These are phyloP conservation scores for Beaufortia kweichowensis DNA, from an alignment of 2,113 vertebrate genomes.

Conservation along the genomic window DNA sequence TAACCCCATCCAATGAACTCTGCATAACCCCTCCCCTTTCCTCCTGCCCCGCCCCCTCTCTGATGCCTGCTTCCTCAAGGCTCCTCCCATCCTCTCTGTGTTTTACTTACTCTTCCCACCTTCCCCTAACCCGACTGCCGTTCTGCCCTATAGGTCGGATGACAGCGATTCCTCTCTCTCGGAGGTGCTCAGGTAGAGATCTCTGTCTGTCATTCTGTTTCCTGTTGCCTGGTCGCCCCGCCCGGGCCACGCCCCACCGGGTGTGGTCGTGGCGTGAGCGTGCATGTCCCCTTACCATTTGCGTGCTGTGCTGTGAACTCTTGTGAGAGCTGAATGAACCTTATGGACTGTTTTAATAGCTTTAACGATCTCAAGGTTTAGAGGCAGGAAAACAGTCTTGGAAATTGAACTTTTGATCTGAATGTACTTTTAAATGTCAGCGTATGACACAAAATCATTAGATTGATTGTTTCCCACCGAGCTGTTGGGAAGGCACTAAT, in stretches of 20 bases:
- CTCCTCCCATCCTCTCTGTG: slow-evolving; percentile 26
- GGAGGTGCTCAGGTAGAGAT: slow-evolving; percentile 99
- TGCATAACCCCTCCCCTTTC: slow-evolving; percentile 53
- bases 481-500: background rate
- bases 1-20: slow-evolving; percentile 46
- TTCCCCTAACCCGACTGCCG: slow-evolving; percentile 88
- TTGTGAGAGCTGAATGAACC: slow-evolving; percentile 59
- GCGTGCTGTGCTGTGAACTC: slow-evolving; percentile 52
- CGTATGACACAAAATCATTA: slow-evolving; percentile 18
- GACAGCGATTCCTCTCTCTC: slow-evolving; percentile 99
- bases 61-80: slow-evolving; percentile 49
- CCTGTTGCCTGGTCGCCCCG: slow-evolving; percentile 62
- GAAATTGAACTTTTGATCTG: background rate
- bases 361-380: background rate
- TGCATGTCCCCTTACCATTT: slow-evolving; percentile 55
- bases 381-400: background rate
- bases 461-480: slow-evolving; percentile 13
- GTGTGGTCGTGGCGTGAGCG: slow-evolving; percentile 60
- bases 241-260: slow-evolving; percentile 47
- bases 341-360: slow-evolving; percentile 16
- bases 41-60: slow-evolving; percentile 26
- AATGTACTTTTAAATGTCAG: slow-evolving; percentile 26
- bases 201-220: slow-evolving; percentile 64
- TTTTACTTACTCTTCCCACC: slow-evolving; percentile 60
- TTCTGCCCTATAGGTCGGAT: slow-evolving; percentile 98